These are phyloP conservation scores for Toxotes jaculatrix DNA, from an alignment of 2,113 vertebrate species.

Conservation along the genomic window DNA sequence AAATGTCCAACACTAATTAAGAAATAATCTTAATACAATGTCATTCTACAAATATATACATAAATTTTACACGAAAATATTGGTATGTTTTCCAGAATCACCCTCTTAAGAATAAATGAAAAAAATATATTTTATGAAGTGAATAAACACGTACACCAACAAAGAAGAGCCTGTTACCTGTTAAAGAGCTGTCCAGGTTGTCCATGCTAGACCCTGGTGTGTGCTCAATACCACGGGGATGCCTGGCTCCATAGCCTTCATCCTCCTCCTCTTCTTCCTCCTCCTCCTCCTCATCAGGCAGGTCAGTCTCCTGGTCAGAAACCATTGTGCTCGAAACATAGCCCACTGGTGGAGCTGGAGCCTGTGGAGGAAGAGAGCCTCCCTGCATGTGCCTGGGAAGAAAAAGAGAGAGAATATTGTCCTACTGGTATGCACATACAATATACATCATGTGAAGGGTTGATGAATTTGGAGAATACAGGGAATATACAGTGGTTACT, in stretches of 20 bases:
- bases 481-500: background rate
- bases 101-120: too few relatives aligned
- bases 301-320: slow-evolving; percentile 97
- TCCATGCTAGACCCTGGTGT: slow-evolving; percentile 98
- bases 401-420: slow-evolving; percentile 11
- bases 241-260: slow-evolving; percentile 92
- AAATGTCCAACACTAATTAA: background rate
- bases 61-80: background rate
- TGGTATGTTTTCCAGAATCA: background rate
- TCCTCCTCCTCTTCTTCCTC: slow-evolving; percentile 94
- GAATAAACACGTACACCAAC: background rate
- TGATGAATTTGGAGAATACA: background rate
- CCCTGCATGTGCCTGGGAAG: slow-evolving; percentile 93
- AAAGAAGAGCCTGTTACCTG: slow-evolving; percentile 85
- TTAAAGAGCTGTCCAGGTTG: slow-evolving; percentile 98
- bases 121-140: background rate
- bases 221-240: slow-evolving; percentile 92
- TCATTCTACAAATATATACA: background rate
- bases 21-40: background rate
- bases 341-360: slow-evolving; percentile 94
- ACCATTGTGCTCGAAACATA: slow-evolving; percentile 97
- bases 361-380: slow-evolving; percentile 93
- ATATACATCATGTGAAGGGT: background rate
- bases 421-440: background rate
- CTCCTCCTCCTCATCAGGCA: slow-evolving; percentile 92